Base-by-base conservation (phyloP, 1,140 invertebrate genomes). In the Rhizoglyphus robini region DNA sequence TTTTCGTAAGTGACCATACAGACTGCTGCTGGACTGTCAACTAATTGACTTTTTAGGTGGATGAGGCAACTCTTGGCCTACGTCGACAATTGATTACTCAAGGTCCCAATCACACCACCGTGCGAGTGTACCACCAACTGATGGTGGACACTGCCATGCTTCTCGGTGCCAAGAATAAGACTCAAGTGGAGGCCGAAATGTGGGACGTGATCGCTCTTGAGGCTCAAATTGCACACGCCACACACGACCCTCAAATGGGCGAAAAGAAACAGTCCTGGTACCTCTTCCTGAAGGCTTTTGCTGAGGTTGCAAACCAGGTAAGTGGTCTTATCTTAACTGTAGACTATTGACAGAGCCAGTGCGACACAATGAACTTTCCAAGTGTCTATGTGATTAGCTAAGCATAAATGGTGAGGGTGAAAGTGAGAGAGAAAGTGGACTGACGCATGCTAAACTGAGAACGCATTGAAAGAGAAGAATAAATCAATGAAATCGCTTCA, bases 21-120 rank as follows among this genome's bases (percentile, higher is more conserved):
- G 20, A 49, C 20, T 20, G 25, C 4, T 41, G 8, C n/a, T 41
- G 8, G 38, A 41, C n/a, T 41, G 8, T 41, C 38, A n/a, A 49
- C 29, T 51, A 27, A 51, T 27, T 27, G 23, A 51, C 23, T 25
- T 11, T 41, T 41, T 34, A 94, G 90, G 73, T 97, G 70, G 94
- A 97, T 78, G 92, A 97, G 82, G 86, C 88, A 0, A 83, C 87
- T 0, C 79, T 96, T 58, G 90, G 90, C 5, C 73, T 81, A 41
- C 78, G 95, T 0, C 85, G 87, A 67, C 81, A 92, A 48, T 96
- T 93, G 73, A 77, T 63, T 29, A 38, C 34, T 96, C 58, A 68
- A 59, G 68, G 68, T 11, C 81, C 88, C 15, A 90, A 90, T 46
- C 71, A 69, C 32, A 60, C 61, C 1, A 48, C 73, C 61, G 73